These are phyloP conservation scores for Parthenolecanium corni DNA, from an alignment of 2,888 invertebrate species.

Conservation along the genomic window DNA sequence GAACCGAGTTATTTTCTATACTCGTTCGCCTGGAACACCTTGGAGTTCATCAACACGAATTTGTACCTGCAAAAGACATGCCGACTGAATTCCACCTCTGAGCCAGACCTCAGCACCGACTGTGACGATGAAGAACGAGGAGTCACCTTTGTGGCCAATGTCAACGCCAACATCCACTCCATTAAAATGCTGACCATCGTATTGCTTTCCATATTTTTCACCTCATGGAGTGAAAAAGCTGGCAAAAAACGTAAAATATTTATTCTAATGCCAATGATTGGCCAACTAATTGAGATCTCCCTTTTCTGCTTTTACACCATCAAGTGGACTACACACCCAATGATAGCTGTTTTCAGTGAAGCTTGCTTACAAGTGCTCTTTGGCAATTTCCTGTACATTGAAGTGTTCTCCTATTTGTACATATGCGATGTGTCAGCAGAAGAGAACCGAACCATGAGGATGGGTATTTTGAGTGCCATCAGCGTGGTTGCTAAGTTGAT, in stretches of 20 bases:
- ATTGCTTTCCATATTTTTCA: background rate
- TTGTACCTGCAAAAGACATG: conserved; percentile 19
- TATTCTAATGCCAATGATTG: conserved; percentile 31
- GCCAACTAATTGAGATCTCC: conserved; percentile 32
- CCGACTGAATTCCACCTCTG: background rate
- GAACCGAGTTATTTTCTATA: background rate
- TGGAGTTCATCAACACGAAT: conserved; percentile 15
- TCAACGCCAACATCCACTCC: background rate
- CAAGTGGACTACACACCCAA: conserved; percentile 33
- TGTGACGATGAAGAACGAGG: conserved; percentile 17
- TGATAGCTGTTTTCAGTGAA: conserved; percentile 32
- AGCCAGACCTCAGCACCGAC: background rate
- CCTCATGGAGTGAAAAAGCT: conserved; percentile 6
- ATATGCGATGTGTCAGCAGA: background rate
- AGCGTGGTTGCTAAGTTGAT: background rate
- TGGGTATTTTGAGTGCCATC: background rate
- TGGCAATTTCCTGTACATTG: conserved; percentile 32
- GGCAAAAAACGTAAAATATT: conserved; percentile 30
- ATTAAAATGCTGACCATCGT: background rate
- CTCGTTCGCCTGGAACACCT: background rate
- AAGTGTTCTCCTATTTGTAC: conserved; percentile 18
- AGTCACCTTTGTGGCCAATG: background rate
- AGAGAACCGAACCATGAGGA: background rate
- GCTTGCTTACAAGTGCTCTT: conserved; percentile 32
- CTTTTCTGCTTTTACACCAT: conserved; percentile 32